phyloP scores from a whole-genome alignment of 2,888 invertebrate genomes.

The Muschampia plurimacula region DNA sequence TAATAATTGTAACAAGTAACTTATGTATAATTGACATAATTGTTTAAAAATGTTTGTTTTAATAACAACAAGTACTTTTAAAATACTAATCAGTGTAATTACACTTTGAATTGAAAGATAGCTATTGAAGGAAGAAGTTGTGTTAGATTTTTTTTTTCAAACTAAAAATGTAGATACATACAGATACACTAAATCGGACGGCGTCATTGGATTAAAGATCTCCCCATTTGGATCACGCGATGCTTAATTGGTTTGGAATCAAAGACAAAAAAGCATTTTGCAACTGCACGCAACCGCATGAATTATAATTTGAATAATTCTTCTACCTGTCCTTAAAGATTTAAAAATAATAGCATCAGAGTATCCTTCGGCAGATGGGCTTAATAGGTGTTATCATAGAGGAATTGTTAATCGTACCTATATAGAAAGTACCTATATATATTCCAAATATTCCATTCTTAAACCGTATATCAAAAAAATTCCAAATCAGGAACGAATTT shows the following conservation, averaged over 20 bases:
- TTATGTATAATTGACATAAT: neutral
- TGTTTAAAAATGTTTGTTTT: neutral
- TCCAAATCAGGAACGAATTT: neutral
- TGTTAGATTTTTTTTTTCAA: neutral
- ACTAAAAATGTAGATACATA: neutral
- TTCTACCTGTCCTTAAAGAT: conserved; percentile 68
- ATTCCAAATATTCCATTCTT: neutral
- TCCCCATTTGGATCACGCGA: conserved; percentile 76
- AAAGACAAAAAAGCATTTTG: conserved; percentile 76
- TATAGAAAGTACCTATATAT: neutral
- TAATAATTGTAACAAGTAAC: neutral
- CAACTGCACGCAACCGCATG: conserved; percentile 70
- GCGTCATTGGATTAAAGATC: conserved; percentile 38
- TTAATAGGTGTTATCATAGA: neutral
- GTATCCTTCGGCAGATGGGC: conserved; percentile 41
- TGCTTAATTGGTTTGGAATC: conserved; percentile 70
- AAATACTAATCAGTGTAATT: no score
- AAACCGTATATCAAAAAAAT: neutral
- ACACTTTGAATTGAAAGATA: neutral
- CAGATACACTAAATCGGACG: conserved; percentile 14
- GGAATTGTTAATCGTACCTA: neutral
- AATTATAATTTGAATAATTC: conserved; percentile 75
- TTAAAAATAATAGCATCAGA: conserved; percentile 64
- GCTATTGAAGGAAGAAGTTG: neutral
- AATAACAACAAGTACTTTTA: no score